Evolutionary conservation across 2,888 invertebrate genomes (phyloP).

Genomic region (Hipparchia semele): DNA sequence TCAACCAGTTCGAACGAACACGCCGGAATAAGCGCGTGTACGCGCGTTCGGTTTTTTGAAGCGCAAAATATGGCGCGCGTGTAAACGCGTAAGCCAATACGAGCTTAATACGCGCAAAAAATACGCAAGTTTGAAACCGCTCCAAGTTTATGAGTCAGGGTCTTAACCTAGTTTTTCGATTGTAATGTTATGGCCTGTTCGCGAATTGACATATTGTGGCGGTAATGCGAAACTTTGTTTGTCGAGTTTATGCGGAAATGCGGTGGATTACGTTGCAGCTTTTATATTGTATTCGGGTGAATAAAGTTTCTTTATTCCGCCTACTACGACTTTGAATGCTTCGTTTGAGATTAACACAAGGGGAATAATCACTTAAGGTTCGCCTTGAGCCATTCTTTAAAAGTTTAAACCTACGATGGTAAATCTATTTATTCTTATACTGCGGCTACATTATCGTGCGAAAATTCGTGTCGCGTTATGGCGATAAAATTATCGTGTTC

Average conservation of each 20-base stretch:
- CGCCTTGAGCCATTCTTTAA: no score
- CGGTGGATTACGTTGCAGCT: constrained; percentile 20
- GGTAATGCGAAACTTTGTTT: constrained; percentile 26
- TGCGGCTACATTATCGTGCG: no score
- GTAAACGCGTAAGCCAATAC: no score
- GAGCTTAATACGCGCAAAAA: no score
- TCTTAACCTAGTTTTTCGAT: constrained; percentile 53
- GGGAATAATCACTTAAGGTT: not conserved
- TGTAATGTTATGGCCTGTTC: constrained; percentile 27
- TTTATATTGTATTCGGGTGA: constrained; percentile 6
- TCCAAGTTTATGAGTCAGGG: constrained; percentile 50
- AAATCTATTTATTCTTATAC: no score
- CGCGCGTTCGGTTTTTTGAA: no score
- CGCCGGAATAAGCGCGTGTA: no score
- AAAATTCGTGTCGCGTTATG: no score
- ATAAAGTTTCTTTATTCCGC: not conserved
- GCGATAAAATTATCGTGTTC: no score
- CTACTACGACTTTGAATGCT: not conserved
- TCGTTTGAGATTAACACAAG: not conserved
- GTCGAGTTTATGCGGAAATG: constrained; percentile 19
- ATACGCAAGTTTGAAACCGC: not conserved
- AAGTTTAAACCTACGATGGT: no score
- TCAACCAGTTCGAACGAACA: no score
- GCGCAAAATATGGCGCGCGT: no score
- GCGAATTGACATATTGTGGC: constrained; percentile 29